phyloP scores from a whole-genome alignment of 2,113 vertebrate genomes.

The Beaufortia kweichowensis region DNA sequence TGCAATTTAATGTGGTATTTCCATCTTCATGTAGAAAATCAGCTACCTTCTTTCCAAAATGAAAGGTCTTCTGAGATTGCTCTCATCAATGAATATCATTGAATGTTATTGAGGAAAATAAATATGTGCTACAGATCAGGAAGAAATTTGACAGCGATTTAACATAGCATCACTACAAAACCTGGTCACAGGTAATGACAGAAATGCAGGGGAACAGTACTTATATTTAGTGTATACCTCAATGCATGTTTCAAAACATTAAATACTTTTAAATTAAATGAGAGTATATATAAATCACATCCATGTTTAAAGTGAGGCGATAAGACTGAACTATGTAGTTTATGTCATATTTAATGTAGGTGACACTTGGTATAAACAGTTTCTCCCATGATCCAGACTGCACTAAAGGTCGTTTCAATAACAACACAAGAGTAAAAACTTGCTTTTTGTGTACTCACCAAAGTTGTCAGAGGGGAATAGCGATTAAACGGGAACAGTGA shows the following conservation, averaged over 20 bases:
- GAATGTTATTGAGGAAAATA: not conserved
- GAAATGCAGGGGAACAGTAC: not conserved
- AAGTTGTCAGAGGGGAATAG: conserved; percentile 30
- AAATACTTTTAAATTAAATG: too few species aligned
- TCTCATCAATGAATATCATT: not conserved
- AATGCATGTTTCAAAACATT: too few species aligned
- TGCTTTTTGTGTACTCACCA: not conserved
- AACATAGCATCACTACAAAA: not conserved
- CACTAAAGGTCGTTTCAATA: conserved; percentile 35
- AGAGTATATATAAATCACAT: too few species aligned
- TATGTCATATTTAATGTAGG: conserved; percentile 46
- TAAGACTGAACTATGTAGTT: conserved; percentile 29
- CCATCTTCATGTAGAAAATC: not conserved
- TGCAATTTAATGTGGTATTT: not conserved
- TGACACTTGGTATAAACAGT: conserved; percentile 23
- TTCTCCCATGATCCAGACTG: conserved; percentile 26
- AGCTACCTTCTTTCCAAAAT: not conserved
- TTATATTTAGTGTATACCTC: not conserved
- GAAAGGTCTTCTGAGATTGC: not conserved
- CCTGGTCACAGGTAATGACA: not conserved
- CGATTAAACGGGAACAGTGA: conserved; percentile 57
- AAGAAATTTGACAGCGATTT: not conserved
- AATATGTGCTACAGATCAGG: not conserved
- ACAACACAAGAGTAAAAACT: not conserved
- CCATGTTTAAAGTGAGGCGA: too few species aligned